Conservation (phyloP, 2,888 invertebrate genomes). For the Octodonta nipae region DNA sequence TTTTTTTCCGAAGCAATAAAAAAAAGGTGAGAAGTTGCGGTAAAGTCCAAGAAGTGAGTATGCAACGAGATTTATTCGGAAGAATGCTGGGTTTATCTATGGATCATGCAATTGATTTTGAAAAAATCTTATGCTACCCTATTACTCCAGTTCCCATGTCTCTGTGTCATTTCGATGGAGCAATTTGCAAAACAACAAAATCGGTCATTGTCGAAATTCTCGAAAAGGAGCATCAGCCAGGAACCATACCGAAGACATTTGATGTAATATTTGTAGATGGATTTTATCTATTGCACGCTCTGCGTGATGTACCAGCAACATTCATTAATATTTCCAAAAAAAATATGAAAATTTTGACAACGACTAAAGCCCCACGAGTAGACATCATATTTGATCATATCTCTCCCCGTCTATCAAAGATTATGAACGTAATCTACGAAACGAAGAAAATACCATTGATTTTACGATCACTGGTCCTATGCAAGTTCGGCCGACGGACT, state of each 20-base stretch:
- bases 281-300: constrained; percentile 18
- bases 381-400: constrained; percentile 18
- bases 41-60: constrained; percentile 19
- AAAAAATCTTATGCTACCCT: constrained; percentile 13
- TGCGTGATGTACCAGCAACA: constrained; percentile 16
- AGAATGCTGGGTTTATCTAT: constrained; percentile 18
- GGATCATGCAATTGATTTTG: constrained; percentile 11
- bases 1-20: too few species aligned
- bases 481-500: constrained; percentile 7
- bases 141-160: constrained; percentile 16
- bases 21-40: constrained; percentile 13
- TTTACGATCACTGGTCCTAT: constrained; percentile 6
- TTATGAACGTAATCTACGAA: constrained; percentile 6
- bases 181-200: constrained; percentile 21
- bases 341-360: constrained; percentile 10
- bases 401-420: constrained; percentile 9
- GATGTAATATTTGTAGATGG: constrained; percentile 19
- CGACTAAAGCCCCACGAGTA: constrained; percentile 15
- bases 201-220: constrained; percentile 16
- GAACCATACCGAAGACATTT: constrained; percentile 7
- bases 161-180: constrained; percentile 20
- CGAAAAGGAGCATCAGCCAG: constrained; percentile 7
- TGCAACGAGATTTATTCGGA: constrained; percentile 23
- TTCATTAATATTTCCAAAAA: constrained; percentile 16
- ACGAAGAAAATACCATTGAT: constrained; percentile 5